phyloP scores from a whole-genome alignment of 2,888 invertebrate species.

The Latrodectus elegans region DNA sequence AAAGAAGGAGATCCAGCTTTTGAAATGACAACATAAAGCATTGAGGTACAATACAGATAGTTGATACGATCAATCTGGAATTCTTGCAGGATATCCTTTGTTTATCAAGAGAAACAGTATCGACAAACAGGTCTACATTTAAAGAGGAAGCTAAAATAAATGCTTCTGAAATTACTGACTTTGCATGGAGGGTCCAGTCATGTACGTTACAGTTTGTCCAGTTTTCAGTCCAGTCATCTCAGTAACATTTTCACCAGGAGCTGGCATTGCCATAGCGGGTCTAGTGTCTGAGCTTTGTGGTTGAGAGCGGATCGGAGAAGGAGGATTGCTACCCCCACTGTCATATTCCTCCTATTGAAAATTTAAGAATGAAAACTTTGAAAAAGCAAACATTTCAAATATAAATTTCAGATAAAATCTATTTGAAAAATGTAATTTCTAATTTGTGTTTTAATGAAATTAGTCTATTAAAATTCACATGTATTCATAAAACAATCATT shows the following conservation, averaged over 20 bases:
- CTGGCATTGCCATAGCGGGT: conserved; percentile 36
- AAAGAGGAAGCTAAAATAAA: conserved; percentile 48
- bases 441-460: no score
- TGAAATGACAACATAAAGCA: neutral
- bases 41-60: neutral
- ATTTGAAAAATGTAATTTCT: no score
- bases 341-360: conserved; percentile 57
- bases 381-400: no score
- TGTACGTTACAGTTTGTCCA: conserved; percentile 60
- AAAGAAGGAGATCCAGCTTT: neutral
- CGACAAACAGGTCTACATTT: conserved; percentile 33
- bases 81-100: neutral
- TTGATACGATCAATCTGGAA: neutral
- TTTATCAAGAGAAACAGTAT: conserved; percentile 4
- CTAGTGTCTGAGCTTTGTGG: conserved; percentile 48
- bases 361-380: neutral
- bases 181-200: conserved; percentile 52
- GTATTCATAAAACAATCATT: no score
- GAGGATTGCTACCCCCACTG: conserved; percentile 46
- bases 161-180: conserved; percentile 43
- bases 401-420: no score
- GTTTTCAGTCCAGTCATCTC: conserved; percentile 66
- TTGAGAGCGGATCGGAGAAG: conserved; percentile 58
- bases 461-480: no score
- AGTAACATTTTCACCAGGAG: conserved; percentile 52